These are phyloP conservation scores for Deroplatys truncata DNA, from an alignment of 2,888 invertebrate genomes.

Conservation along the genomic window DNA sequence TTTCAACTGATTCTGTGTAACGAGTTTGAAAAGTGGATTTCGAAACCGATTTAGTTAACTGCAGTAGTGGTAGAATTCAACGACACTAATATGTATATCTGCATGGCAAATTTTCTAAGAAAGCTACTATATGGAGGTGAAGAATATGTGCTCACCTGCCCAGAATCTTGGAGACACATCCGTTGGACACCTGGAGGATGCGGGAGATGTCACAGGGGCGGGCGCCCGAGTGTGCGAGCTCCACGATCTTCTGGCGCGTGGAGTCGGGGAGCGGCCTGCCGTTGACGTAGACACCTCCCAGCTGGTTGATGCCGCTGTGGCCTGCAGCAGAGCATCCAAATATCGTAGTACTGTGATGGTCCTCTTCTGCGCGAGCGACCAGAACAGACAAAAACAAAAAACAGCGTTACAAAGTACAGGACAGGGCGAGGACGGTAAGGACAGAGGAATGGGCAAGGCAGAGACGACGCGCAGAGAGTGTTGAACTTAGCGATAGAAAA, in stretches of 20 bases:
- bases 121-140: too few species aligned
- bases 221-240: constrained; percentile 95
- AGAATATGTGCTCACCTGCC: constrained; percentile 66
- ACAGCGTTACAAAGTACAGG: constrained; percentile 8
- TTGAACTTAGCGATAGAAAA: too few species aligned
- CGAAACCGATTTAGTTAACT: too few species aligned
- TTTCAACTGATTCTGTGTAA: too few species aligned
- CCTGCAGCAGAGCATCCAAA: constrained; percentile 50
- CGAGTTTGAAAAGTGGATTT: too few species aligned
- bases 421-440: neutral
- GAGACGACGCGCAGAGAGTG: too few species aligned
- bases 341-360: constrained; percentile 30
- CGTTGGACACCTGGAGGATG: constrained; percentile 97
- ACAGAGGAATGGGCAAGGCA: neutral
- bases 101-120: too few species aligned
- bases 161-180: constrained; percentile 98
- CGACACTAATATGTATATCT: too few species aligned
- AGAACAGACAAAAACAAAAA: constrained; percentile 20
- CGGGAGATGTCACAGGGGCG: constrained; percentile 98
- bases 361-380: constrained; percentile 4
- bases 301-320: constrained; percentile 99
- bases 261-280: constrained; percentile 96
- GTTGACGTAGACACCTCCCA: constrained; percentile 98
- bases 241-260: constrained; percentile 97
- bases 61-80: too few species aligned